These are phyloP conservation scores for Dendronephthya gigantea DNA, from an alignment of 64 coral and sea anemone genomes.

Conservation along the genomic window DNA sequence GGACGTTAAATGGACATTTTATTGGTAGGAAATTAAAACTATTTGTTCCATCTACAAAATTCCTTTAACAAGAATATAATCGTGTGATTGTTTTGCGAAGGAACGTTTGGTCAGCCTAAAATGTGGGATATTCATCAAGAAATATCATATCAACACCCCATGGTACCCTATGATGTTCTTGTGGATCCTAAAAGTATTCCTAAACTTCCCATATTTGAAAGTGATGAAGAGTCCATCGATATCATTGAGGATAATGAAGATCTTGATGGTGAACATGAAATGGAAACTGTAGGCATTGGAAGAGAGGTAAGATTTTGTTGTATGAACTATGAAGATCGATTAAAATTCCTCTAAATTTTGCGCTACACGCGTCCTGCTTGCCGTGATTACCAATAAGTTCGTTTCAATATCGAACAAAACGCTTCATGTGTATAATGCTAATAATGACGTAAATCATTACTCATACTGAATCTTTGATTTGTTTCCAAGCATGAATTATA, in stretches of 20 bases:
- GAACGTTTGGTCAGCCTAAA: conserved; percentile 94
- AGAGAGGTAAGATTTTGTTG: background rate
- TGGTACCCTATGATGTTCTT: conserved; percentile 95
- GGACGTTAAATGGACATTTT: conserved; percentile 88
- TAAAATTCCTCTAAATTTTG: too few species aligned
- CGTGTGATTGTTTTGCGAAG: conserved; percentile 31
- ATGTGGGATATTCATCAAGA: conserved; percentile 82
- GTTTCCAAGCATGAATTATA: background rate
- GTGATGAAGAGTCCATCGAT: background rate
- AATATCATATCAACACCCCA: conserved; percentile 72
- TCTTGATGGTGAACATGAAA: conserved; percentile 25
- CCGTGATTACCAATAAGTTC: too few species aligned
- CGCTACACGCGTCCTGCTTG: too few species aligned
- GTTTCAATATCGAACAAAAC: too few species aligned
- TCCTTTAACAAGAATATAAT: background rate
- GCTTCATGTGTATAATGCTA: too few species aligned
- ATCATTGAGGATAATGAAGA: background rate
- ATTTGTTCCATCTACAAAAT: background rate
- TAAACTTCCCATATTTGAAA: conserved; percentile 33
- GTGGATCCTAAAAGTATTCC: conserved; percentile 79
- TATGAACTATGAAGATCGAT: too few species aligned
- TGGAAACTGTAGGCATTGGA: conserved; percentile 4
- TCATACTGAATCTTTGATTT: too few species aligned
- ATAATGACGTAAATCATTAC: too few species aligned
- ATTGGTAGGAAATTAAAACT: conserved; percentile 65